Conservation (phyloP, 2,113 vertebrate species). For the Chiloscyllium plagiosum region DNA sequence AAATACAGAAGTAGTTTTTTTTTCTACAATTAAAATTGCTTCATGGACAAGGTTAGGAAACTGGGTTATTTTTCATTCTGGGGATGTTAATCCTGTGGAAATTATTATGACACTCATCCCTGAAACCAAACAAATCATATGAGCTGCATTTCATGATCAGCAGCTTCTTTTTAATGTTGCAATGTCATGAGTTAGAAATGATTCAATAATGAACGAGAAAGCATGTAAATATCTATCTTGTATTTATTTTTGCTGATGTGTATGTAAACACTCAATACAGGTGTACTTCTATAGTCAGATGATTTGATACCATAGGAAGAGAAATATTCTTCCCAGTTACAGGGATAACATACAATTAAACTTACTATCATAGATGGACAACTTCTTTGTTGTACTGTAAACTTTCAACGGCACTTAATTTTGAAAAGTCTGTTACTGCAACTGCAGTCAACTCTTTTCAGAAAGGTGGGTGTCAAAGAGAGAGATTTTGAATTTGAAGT, state of each 20-base stretch:
- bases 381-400: background rate
- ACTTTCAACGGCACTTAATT: background rate
- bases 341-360: background rate
- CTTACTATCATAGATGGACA: background rate
- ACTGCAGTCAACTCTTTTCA: background rate
- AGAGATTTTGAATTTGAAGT: background rate
- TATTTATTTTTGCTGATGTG: background rate
- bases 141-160: slow-evolving; percentile 7
- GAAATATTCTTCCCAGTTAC: background rate
- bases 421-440: background rate
- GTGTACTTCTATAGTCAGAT: too few species aligned
- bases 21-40: background rate
- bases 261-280: background rate
- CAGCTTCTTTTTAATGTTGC: background rate
- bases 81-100: background rate
- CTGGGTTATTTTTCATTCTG: background rate
- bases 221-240: background rate
- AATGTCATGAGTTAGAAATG: background rate
- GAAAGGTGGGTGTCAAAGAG: background rate
- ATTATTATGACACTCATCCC: background rate
- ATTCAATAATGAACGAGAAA: slow-evolving; percentile 14
- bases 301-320: background rate
- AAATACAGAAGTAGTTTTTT: slow-evolving; percentile 12
- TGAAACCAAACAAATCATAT: background rate
- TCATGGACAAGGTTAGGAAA: background rate